Percentiles rank a stretch among this genome's conserved stretches.
These are phyloP conservation scores for Acropora tenuis DNA, from an alignment of 64 coral and sea anemone species.

Conservation along the genomic window DNA sequence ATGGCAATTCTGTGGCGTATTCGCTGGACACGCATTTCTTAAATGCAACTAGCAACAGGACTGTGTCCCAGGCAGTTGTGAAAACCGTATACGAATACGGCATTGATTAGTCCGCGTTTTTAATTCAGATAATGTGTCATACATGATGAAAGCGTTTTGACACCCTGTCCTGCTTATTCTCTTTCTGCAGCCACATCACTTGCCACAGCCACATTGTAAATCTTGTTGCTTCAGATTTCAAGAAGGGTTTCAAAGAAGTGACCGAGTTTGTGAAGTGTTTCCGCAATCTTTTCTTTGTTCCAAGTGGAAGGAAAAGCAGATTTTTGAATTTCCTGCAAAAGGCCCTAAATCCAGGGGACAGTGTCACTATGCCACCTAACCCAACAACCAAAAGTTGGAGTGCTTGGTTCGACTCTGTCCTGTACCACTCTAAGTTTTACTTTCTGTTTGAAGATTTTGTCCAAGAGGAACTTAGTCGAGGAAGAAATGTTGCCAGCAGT, in stretches of 20 bases:
- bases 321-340: not conserved
- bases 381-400: no score
- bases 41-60: conserved; percentile 42
- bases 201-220: conserved; percentile 35
- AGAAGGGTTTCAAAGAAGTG: conserved; percentile 16
- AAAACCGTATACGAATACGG: conserved; percentile 44
- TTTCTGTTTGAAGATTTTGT: no score
- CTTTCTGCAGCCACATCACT: conserved; percentile 30
- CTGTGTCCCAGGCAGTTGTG: conserved; percentile 29
- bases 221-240: conserved; percentile 34
- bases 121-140: not conserved
- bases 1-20: conserved; percentile 49
- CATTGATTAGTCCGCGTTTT: conserved; percentile 43
- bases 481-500: conserved; percentile 29
- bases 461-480: no score
- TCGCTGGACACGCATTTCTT: conserved; percentile 26
- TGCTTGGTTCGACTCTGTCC: no score
- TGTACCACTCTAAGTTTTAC: no score
- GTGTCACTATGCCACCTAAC: no score
- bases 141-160: conserved; percentile 44
- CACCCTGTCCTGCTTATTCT: conserved; percentile 30
- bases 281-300: not conserved
- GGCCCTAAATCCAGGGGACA: no score
- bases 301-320: not conserved
- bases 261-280: conserved; percentile 38